Percentiles rank a stretch among this genome's conserved stretches.
Evolutionary conservation across 1,140 invertebrate species (phyloP).

Genomic region (Zophobas morio): DNA sequence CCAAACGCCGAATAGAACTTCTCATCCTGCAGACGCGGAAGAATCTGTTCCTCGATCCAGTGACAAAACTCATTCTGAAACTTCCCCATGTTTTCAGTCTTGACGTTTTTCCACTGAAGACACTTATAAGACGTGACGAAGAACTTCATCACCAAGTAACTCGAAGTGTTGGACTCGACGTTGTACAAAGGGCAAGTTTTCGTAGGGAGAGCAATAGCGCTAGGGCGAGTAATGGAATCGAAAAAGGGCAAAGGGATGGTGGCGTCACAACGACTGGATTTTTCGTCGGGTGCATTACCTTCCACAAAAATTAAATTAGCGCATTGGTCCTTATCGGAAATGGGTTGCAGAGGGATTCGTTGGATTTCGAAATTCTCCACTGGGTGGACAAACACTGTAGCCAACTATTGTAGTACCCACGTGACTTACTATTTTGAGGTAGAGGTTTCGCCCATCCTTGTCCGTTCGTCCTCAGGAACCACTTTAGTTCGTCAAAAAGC

Average conservation of each 20-base stretch:
- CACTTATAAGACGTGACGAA: constrained; percentile 70
- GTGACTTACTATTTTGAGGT: constrained; percentile 1
- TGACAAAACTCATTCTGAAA: constrained; percentile 73
- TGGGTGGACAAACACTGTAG: background rate
- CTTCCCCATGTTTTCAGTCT: constrained; percentile 65
- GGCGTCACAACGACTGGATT: constrained; percentile 10
- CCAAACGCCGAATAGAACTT: constrained; percentile 75
- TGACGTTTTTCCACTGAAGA: constrained; percentile 65
- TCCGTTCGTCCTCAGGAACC: constrained; percentile 72
- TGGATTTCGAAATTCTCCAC: constrained; percentile 42
- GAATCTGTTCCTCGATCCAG: constrained; percentile 73
- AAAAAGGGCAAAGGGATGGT: constrained; percentile 69
- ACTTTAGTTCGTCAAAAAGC: constrained; percentile 71
- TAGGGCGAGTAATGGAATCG: constrained; percentile 67
- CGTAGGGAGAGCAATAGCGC: constrained; percentile 70
- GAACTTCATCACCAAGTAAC: constrained; percentile 73
- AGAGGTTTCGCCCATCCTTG: constrained; percentile 71
- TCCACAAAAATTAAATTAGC: constrained; percentile 48
- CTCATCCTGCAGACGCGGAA: constrained; percentile 72
- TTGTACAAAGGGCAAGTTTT: constrained; percentile 69
- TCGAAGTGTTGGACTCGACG: constrained; percentile 69
- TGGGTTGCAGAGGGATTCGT: constrained; percentile 48
- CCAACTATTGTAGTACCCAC: no score
- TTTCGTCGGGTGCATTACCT: background rate
- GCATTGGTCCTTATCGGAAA: constrained; percentile 57